Evolutionary conservation across 2,797 vertebrate species (phyloP).

Genomic region (Hydrocynus forskahlii): DNA sequence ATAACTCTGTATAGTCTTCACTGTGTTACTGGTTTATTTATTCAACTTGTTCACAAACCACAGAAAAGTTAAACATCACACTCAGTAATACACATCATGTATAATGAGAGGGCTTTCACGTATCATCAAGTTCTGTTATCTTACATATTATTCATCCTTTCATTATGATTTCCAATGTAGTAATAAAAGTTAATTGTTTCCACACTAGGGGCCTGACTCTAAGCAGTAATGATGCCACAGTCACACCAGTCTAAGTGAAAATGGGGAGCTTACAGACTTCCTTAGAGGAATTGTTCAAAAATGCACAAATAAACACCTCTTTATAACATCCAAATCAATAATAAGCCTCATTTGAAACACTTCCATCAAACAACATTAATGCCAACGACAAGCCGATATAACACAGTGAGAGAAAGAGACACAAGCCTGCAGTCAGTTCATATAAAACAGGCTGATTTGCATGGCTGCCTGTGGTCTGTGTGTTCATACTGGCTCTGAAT

Average conservation of each 20-base stretch:
- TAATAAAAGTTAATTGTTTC: no score
- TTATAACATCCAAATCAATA: background rate
- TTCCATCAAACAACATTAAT: background rate
- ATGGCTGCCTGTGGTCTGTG: constrained; percentile 5
- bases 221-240: background rate
- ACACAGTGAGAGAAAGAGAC: background rate
- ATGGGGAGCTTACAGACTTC: background rate
- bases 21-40: no score
- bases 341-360: background rate
- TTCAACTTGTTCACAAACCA: no score
- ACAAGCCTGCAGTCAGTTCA: constrained; percentile 30
- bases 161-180: no score
- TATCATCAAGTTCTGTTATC: no score
- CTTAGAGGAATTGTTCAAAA: background rate
- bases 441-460: constrained; percentile 29
- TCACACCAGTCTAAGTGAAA: no score
- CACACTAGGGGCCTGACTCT: background rate
- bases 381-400: background rate
- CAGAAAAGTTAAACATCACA: no score
- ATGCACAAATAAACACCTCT: background rate
- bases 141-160: no score
- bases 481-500: constrained; percentile 10
- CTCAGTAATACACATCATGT: no score
- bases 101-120: no score
- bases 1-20: no score